Evolutionary conservation across 2,888 invertebrate species (phyloP), one percentile per base, ranked within the genome.

Genomic region (Drosophila monieri): DNA sequence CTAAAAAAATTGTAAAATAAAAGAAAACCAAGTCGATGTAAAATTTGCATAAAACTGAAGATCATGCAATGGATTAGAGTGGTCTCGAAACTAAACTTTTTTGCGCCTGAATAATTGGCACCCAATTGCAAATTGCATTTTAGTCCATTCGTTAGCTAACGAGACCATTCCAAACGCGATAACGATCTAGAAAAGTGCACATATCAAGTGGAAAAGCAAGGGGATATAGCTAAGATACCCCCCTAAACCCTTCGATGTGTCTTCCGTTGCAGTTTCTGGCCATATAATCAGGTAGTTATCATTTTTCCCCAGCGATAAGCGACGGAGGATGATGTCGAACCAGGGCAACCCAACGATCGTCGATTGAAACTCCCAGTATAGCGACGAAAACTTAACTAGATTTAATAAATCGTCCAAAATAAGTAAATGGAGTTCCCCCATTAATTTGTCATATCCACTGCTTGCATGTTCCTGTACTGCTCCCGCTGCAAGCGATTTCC

Each of bases 401-500:
- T 59, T 59, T 59, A 59, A 60, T 59, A 35, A n/a, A n/a, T n/a
- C 35, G 35, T n/a, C 14, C 23, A 25, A 44, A 58, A 27, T 27
- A 53, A n/a, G 23, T n/a, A 21, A 35, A 25, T 14, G 15, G 8
- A 18, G 8, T 2, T 3, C 21, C 14, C 14, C 27, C 32, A 35
- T 61, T 25, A 83, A n/a, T 62, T 69, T 1, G 61, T n/a, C 15
- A 39, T 32, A 15, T 59, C 55, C 10, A 52, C 54, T 3, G 44
- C 21, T 3, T 61, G 56, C 60, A 74, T 6, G 0, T 15, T 15
- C 21, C 73, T 76, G 53, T 61, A 55, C 49, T 88, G 75, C 35
- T 98, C 98, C 77, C 95, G 93, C 90, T 97, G 96, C 84, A 99
- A 93, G 89, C 98, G 94, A 90, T 93, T 94, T 69, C 96, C 95